Evolutionary conservation across 2,888 invertebrate species (phyloP).

Genomic region (Leptodirus hochenwartii): DNA sequence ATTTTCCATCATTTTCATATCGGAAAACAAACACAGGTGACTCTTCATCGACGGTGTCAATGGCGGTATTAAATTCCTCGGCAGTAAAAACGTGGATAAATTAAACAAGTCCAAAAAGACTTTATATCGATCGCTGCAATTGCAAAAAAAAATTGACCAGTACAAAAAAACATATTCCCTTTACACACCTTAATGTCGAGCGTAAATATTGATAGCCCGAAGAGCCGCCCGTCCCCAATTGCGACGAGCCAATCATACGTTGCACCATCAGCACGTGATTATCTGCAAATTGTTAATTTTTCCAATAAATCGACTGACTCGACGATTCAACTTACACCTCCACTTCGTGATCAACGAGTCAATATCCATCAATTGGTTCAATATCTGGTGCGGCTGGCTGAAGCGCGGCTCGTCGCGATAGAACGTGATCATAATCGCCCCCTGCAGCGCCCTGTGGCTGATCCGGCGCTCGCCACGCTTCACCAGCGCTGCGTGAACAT

Average conservation of each 20-base stretch:
- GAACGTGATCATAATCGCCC: constrained; percentile 94
- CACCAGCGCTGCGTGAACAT: constrained; percentile 66
- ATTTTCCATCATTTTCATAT: too few species aligned
- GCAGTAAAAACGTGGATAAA: constrained; percentile 88
- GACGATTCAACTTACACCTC: constrained; percentile 62
- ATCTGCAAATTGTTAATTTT: constrained; percentile 50
- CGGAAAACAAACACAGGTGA: constrained; percentile 41
- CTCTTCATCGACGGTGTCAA: constrained; percentile 68
- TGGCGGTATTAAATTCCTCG: constrained; percentile 78
- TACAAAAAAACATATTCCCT: not conserved
- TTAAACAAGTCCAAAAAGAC: constrained; percentile 96
- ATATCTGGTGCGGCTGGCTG: constrained; percentile 91
- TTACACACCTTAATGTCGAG: constrained; percentile 74
- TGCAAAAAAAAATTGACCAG: constrained; percentile 20
- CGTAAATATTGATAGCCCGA: constrained; percentile 96
- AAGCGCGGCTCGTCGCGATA: constrained; percentile 95
- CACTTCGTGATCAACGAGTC: constrained; percentile 97
- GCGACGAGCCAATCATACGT: constrained; percentile 94
- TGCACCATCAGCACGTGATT: constrained; percentile 98
- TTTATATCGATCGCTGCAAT: constrained; percentile 97
- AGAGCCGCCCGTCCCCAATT: constrained; percentile 92
- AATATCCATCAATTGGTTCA: constrained; percentile 91
- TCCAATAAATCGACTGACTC: not conserved
- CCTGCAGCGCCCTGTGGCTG: constrained; percentile 82
- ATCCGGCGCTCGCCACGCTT: constrained; percentile 76